Evolutionary conservation across 2,113 vertebrate species (phyloP).

Genomic region (Macquaria ambigua): DNA sequence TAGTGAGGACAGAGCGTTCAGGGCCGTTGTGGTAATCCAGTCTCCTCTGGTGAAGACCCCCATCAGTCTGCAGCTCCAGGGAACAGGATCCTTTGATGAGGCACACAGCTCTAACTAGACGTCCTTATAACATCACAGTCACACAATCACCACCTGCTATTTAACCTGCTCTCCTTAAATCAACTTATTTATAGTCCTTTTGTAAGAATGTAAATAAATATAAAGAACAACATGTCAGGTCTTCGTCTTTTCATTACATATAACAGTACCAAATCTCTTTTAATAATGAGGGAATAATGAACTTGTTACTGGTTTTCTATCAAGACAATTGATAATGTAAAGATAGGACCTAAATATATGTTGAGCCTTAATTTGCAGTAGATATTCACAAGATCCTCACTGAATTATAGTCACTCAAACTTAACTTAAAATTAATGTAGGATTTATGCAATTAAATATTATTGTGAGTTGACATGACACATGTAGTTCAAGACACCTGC

Average conservation of each 20-base stretch:
- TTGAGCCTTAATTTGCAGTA: background rate
- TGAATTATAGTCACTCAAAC: background rate
- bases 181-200: background rate
- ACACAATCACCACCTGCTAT: background rate
- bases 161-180: background rate
- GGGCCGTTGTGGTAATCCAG: slow-evolving; percentile 78
- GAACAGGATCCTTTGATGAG: slow-evolving; percentile 84
- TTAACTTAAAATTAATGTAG: background rate
- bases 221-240: background rate
- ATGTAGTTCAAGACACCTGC: background rate
- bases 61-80: slow-evolving; percentile 83
- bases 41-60: slow-evolving; percentile 87
- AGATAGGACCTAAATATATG: background rate
- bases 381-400: background rate
- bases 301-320: background rate
- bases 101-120: background rate
- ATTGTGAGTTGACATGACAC: background rate
- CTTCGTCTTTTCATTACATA: slow-evolving; percentile 9
- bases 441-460: background rate
- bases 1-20: slow-evolving; percentile 84
- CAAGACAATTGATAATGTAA: background rate
- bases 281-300: background rate
- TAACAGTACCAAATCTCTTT: background rate
- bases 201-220: slow-evolving; percentile 43
- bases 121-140: background rate